Evolutionary conservation across 2,797 vertebrate genomes (phyloP), one percentile per base, ranked within the genome.

Genomic region (Tokudaia muenninki): DNA sequence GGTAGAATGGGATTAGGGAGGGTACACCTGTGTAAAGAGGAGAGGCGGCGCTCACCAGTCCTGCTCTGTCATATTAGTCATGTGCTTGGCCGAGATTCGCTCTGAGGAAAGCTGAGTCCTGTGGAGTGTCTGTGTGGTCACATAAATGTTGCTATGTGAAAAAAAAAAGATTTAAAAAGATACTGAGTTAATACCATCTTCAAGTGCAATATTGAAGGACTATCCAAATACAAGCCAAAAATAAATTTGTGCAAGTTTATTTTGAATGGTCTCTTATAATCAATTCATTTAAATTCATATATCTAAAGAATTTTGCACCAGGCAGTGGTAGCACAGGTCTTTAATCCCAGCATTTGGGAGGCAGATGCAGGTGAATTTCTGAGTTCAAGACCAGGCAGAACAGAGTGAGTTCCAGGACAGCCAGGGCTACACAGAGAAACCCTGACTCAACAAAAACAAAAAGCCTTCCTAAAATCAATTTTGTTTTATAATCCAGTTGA

Each of bases 221-320:
- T 91, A n/a, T 47, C 17, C 24, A 96, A 97, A 84, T 83, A 65
- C 19, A 91, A 78, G 4, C 5, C 63, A 70, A 93, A 34, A 95
- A 29, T 10, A 88, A 77, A 63, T 29, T 22, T 17, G 37, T 77
- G 13, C 24, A 82, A 19, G 24, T 9, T 92, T 87, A 82, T 55
- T 96, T 92, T 89, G 44, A 94, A 89, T 90, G 75, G 3, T 14
- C 16, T 63, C 67, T 78, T 75, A 94, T 16, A 91, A 91, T 31
- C 17, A 79, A 86, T 31, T 26, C 8, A 12, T 87, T 92, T 89
- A 95, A 91, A 96, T 94, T 97, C 37, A 74, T 63, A 13, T 94
- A 86, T 70, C 65, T 41, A 79, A 67, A 52, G 67, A 89, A 29
- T 31, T 47, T 50, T 87, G 52, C 11, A 1, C 52, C 12, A 10